Evolutionary conservation across 2,113 vertebrate genomes (phyloP), one percentile per base, ranked within the genome.

Genomic region (Macquaria ambigua): DNA sequence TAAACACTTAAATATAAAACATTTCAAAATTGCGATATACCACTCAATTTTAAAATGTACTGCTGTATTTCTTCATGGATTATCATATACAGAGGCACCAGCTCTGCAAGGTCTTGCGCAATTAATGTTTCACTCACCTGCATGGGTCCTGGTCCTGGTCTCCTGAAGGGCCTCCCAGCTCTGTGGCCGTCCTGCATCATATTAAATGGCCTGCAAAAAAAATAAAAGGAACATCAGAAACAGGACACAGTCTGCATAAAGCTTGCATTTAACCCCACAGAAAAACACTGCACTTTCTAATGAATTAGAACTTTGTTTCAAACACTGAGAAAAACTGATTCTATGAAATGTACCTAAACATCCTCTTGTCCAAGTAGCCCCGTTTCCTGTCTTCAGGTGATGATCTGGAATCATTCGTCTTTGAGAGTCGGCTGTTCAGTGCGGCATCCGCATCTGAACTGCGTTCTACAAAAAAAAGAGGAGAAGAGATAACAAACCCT

Each of bases 141-240:
- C 70, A 90, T 75, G 15, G 90, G 74, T 61, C 83, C 83, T 2
- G 50, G 52, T 53, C 82, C 88, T 23, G 90, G 90, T 48, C 79
- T 95, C 46, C 90, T 93, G 76, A 94, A 87, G 3, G 85, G 77
- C 70, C 91, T 94, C 28, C 79, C 76, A 12, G 82, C 10, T 84
- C 90, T 91, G 74, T 90, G 62, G 76, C 12, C 79, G 46, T 93
- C 89, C 28, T 88, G 89, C 55, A 91, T 88, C 69, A 71, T 43
- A 58, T 90, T 85, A 61, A 88, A 81, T 1, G 89, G 89, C 82
- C 95, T 96, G 76, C 28, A 67, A 68, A 34, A 34, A 64, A 68
- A 25, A 1, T 25, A 67, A 1, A 18, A 8, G 9, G 16, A 18
- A 67, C 21, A 70, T 77, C 23, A 81, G 15, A 74, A 37, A 66